Evolutionary conservation across 2,888 invertebrate species (phyloP), one percentile per base, ranked within the genome.

Genomic region (Heliconius charithonia): DNA sequence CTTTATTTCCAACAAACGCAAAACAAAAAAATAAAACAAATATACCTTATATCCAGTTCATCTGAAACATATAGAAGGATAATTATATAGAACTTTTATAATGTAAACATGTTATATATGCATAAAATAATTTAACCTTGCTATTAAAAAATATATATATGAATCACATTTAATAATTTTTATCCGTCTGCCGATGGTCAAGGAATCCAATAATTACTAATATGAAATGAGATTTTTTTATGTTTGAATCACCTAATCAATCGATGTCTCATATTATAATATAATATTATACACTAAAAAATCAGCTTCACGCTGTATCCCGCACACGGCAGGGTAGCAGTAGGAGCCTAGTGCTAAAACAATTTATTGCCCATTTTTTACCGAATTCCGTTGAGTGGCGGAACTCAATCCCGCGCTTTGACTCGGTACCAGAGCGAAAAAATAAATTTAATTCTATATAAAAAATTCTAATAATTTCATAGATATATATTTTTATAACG

Each of bases 91-190:
- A 22, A 59, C 59, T 27, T 63, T 27, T 63, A 63, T 27, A 63
- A 63, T 27, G 16, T 27, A 27, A 63, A 27, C 62, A 63, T 6
- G 27, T 25, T 25, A 25, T 25, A 29, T n/a, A 37, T 67, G 12
- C 22, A 41, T 29, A 51, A 70, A 27, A 51, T 56, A 45, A 41
- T 27, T 69, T 41, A 45, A 72, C 45, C 22, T 72, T 72, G 72
- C 22, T 59, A 72, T 72, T 71, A 56, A 72, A 56, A 32, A 72
- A 72, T 9, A 72, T 13, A 59, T 59, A 59, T 37, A 72, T 72
- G 59, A 72, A 32, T 72, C 72, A 72, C 56, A 37, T n/a, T 72
- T 32, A 32, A 72, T 25, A 72, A 72, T 59, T 16, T 37, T 59
- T 32, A 59, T 72, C n/a, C 32, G n/a, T 59, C 32, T 59, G n/a